Conservation (phyloP, 2,113 vertebrate genomes). For the Serinus canaria region DNA sequence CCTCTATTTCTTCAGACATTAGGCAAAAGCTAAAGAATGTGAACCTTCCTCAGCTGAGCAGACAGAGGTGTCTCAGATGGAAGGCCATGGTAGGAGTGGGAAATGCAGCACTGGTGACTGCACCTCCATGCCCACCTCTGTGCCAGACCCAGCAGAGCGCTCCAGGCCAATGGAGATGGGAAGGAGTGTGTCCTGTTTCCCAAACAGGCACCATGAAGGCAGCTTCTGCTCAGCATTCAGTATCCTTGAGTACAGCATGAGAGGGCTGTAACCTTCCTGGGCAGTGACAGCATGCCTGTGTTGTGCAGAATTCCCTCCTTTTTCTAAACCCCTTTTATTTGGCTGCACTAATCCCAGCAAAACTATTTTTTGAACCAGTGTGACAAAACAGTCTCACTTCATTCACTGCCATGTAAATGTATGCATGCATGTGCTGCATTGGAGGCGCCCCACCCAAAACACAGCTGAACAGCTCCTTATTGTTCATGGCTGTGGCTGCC, state of each 20-base stretch:
- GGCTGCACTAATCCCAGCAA: not conserved
- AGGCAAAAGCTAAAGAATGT: not conserved
- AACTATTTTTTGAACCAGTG: not conserved
- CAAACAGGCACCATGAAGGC: not conserved
- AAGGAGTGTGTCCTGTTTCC: not conserved
- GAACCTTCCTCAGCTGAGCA: not conserved
- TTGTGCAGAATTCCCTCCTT: not conserved
- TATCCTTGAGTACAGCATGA: not conserved
- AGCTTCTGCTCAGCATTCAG: not conserved
- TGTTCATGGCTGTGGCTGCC: not conserved
- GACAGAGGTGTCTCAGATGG: not conserved
- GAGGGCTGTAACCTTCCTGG: not conserved
- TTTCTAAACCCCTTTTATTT: not conserved
- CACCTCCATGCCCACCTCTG: not conserved
- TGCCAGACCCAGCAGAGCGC: not conserved
- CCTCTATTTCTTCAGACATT: not conserved
- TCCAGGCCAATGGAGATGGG: not conserved
- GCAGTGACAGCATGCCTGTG: not conserved
- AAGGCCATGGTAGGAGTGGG: not conserved
- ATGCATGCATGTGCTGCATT: rapidly evolving
- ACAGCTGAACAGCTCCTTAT: not conserved
- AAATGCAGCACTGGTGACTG: not conserved
- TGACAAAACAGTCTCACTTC: not conserved
- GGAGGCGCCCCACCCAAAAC: rapidly evolving
- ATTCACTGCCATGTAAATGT: not conserved